These are phyloP conservation scores for Aradus depressus DNA, from an alignment of 2,888 invertebrate genomes.

Conservation along the genomic window DNA sequence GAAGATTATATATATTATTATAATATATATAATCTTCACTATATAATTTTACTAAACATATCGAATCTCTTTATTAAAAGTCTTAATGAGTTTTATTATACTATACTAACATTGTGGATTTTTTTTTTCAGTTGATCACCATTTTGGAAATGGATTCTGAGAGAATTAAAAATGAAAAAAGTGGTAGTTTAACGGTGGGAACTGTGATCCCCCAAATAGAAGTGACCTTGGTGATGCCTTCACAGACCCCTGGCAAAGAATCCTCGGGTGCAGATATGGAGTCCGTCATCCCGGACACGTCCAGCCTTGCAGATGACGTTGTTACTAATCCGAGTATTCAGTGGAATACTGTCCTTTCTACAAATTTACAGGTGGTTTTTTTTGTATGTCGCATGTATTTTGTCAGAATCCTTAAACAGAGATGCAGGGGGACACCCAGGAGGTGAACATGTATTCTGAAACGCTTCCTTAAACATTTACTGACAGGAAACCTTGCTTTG, in stretches of 20 bases:
- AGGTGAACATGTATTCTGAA: no score
- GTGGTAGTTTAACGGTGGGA: constrained; percentile 52
- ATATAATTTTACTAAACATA: no score
- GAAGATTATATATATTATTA: no score
- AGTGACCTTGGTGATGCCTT: constrained; percentile 74
- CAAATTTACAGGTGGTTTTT: constrained; percentile 30
- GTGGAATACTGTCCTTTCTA: constrained; percentile 29
- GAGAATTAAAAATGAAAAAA: constrained; percentile 46
- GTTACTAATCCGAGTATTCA: constrained; percentile 43
- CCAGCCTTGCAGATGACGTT: constrained; percentile 67
- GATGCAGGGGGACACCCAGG: no score
- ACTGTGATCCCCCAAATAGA: constrained; percentile 76
- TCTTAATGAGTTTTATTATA: neutral
- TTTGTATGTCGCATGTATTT: no score
- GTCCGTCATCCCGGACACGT: constrained; percentile 74
- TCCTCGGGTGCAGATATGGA: constrained; percentile 74
- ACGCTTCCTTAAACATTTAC: no score
- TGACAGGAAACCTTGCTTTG: no score
- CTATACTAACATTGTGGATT: neutral
- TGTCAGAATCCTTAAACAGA: no score
- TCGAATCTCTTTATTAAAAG: neutral
- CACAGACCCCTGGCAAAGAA: constrained; percentile 69
- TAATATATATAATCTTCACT: no score
- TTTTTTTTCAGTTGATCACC: constrained; percentile 45
- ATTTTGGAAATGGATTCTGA: constrained; percentile 69